A percentile compares a stretch with the other conserved stretches of the same genome.
These are phyloP conservation scores for Gymnocephalus cernua DNA, from an alignment of 2,113 vertebrate genomes.

Conservation along the genomic window DNA sequence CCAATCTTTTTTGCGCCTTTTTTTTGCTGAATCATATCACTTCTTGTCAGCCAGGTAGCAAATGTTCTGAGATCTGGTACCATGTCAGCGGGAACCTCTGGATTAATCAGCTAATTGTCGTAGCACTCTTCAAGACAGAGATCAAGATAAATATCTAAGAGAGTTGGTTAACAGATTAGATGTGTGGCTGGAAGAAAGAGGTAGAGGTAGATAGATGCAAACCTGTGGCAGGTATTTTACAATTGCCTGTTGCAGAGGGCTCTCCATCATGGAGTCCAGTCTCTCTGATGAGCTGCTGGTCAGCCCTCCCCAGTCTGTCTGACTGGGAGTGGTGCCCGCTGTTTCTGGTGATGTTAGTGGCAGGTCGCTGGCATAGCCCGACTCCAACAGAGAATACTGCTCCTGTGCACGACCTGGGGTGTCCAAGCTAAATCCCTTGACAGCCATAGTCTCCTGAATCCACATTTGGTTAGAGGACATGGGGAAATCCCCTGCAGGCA, in stretches of 20 bases:
- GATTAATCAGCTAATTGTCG: not conserved
- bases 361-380: slow-evolving; percentile 85
- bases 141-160: not conserved
- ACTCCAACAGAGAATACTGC: slow-evolving; percentile 70
- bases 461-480: not conserved
- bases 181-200: not conserved
- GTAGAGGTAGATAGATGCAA: slow-evolving; percentile 31
- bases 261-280: slow-evolving; percentile 81
- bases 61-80: not conserved
- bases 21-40: not conserved
- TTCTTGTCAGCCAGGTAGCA: not conserved
- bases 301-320: slow-evolving; percentile 80
- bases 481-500: not conserved
- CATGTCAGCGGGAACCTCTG: not conserved
- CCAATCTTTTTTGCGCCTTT: not conserved
- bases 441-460: slow-evolving; percentile 24
- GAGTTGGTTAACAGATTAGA: not conserved
- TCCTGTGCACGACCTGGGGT: slow-evolving; percentile 39
- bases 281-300: slow-evolving; percentile 83
- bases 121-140: not conserved
- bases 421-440: slow-evolving; percentile 60
- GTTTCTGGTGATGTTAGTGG: slow-evolving; percentile 84
- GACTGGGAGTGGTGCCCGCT: slow-evolving; percentile 78
- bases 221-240: slow-evolving; percentile 77
- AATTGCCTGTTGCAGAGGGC: slow-evolving; percentile 73